Conservation (phyloP, 2,797 vertebrate species). For the Argentina silus region DNA sequence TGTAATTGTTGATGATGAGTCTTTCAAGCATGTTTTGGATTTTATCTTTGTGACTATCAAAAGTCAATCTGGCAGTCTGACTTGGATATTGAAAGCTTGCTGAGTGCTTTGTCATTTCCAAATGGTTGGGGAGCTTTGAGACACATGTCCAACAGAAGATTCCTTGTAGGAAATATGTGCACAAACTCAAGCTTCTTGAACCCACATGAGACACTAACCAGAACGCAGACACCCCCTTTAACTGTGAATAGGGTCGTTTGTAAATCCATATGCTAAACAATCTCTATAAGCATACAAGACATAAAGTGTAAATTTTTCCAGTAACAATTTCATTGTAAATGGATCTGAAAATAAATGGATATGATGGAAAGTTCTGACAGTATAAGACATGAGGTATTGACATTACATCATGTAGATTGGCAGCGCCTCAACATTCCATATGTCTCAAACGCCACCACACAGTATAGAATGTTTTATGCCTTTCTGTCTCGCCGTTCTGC, state of each 20-base stretch:
- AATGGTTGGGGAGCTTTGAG: neutral
- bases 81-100: neutral
- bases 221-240: too few relatives aligned
- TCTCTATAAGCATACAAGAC: neutral
- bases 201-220: too few relatives aligned
- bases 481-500: neutral
- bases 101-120: neutral
- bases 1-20: slow-evolving; percentile 25
- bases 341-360: neutral
- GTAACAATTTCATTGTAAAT: neutral
- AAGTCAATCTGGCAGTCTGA: neutral
- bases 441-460: neutral
- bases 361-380: neutral
- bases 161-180: too few relatives aligned
- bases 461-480: neutral
- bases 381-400: neutral
- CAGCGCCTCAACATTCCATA: neutral
- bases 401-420: neutral
- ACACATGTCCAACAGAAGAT: neutral
- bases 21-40: neutral
- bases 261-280: neutral
- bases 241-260: neutral
- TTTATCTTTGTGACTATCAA: neutral
- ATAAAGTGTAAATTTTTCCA: neutral
- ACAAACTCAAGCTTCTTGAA: neutral